These are phyloP conservation scores for Sphinx pinastri DNA, from an alignment of 2,888 invertebrate genomes.

Conservation along the genomic window DNA sequence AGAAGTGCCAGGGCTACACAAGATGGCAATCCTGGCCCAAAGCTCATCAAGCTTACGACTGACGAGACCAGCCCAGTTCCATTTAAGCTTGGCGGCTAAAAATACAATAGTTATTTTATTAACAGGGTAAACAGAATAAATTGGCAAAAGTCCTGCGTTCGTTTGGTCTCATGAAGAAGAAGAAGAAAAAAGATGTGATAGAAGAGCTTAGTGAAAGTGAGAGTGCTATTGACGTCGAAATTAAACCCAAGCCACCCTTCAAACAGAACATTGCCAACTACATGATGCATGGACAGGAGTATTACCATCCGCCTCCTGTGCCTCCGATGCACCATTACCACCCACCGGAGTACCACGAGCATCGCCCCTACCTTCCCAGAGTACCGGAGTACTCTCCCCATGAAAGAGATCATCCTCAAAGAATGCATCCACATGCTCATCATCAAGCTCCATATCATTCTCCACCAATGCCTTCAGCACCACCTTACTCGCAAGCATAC, in stretches of 20 bases:
- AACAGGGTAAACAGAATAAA: slow-evolving; percentile 57
- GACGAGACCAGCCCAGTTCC: no score
- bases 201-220: slow-evolving; percentile 66
- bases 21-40: no score
- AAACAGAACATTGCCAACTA: slow-evolving; percentile 66
- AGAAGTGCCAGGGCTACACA: no score
- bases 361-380: slow-evolving; percentile 37
- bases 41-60: no score
- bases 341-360: slow-evolving; percentile 27
- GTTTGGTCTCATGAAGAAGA: slow-evolving; percentile 63
- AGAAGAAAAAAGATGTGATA: slow-evolving; percentile 61
- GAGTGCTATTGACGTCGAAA: slow-evolving; percentile 52
- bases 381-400: slow-evolving; percentile 19
- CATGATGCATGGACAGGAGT: slow-evolving; percentile 64
- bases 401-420: slow-evolving; percentile 30
- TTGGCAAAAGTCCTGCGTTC: slow-evolving; percentile 59
- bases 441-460: slow-evolving; percentile 33
- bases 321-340: slow-evolving; percentile 38
- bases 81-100: no score
- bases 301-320: slow-evolving; percentile 53
- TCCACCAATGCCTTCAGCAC: slow-evolving; percentile 41
- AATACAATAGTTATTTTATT: slow-evolving; percentile 32
- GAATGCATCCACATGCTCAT: slow-evolving; percentile 31
- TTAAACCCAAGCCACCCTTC: slow-evolving; percentile 50
- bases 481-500: slow-evolving; percentile 45